Conservation (phyloP, 2,888 invertebrate genomes). For the Candidula unifasciata region DNA sequence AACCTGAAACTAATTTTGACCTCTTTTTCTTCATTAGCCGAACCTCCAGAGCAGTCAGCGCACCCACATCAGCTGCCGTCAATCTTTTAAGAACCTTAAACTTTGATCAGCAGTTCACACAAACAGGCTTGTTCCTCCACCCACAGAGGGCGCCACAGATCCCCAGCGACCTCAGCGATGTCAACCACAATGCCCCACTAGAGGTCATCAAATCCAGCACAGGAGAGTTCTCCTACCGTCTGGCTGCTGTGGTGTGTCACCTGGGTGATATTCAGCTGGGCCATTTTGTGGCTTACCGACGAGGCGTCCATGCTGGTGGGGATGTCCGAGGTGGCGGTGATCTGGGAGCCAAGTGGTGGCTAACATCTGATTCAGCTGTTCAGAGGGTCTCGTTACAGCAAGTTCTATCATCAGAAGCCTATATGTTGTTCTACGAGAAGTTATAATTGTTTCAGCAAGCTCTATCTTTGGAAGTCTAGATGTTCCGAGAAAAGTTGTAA, state of each 20-base stretch:
- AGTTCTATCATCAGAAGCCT: constrained; percentile 90
- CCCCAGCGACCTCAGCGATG: constrained; percentile 54
- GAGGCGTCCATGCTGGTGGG: constrained; percentile 78
- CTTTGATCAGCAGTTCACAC: constrained; percentile 69
- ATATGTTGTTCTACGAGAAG: constrained; percentile 93
- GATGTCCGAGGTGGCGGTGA: constrained; percentile 42
- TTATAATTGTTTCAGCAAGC: too few relatives aligned
- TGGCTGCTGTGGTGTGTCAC: constrained; percentile 92
- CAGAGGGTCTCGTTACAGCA: constrained; percentile 88
- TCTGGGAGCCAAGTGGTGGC: constrained; percentile 85
- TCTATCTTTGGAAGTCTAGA: too few relatives aligned
- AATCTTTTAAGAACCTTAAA: constrained; percentile 74
- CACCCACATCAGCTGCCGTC: constrained; percentile 66
- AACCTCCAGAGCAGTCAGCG: constrained; percentile 29
- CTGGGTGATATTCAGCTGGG: constrained; percentile 93
- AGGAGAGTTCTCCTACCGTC: constrained; percentile 83
- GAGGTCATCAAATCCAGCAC: constrained; percentile 37
- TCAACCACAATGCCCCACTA: constrained; percentile 57
- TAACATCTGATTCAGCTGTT: constrained; percentile 90
- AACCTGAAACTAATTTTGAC: neutral
- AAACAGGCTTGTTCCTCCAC: constrained; percentile 66
- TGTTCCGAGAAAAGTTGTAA: too few relatives aligned
- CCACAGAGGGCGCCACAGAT: constrained; percentile 52
- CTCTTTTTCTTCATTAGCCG: neutral
- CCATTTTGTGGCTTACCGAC: constrained; percentile 95